Conservation (phyloP, 2,888 invertebrate genomes). For the Pterobdella sp. region DNA sequence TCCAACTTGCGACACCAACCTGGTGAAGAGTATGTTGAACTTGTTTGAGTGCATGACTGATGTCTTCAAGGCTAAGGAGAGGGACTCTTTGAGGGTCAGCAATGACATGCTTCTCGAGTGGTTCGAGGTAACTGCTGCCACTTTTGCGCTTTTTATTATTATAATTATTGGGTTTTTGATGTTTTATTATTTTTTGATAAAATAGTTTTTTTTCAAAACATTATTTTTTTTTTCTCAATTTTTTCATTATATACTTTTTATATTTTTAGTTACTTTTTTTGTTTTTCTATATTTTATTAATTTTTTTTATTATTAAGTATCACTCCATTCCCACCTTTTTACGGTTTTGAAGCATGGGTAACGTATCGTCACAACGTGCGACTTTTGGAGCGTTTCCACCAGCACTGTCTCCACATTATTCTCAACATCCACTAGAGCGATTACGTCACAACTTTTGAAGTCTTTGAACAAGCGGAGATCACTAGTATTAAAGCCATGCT, state of each 20-base stretch:
- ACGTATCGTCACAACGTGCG: too few relatives aligned
- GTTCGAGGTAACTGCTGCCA: constrained; percentile 22
- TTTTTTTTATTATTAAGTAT: too few relatives aligned
- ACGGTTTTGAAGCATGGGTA: too few relatives aligned
- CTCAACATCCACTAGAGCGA: too few relatives aligned
- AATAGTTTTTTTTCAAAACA: neutral
- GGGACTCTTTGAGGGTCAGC: neutral
- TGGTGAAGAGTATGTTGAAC: constrained; percentile 71
- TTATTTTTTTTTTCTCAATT: neutral
- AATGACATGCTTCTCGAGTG: constrained; percentile 18
- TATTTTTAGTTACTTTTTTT: neutral
- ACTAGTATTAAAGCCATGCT: too few relatives aligned
- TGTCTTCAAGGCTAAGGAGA: constrained; percentile 64
- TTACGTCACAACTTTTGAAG: too few relatives aligned
- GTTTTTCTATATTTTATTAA: neutral
- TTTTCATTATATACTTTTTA: neutral
- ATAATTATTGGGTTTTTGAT: neutral
- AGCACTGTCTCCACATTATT: too few relatives aligned
- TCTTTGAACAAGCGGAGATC: too few relatives aligned
- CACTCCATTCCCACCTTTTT: too few relatives aligned
- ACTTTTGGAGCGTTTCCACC: too few relatives aligned
- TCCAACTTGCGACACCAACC: constrained; percentile 74
- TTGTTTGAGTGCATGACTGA: constrained; percentile 80
- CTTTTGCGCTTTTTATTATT: neutral
- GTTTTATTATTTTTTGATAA: neutral